Base-by-base conservation (phyloP, 2,797 vertebrate species). In the Lagodon rhomboides region DNA sequence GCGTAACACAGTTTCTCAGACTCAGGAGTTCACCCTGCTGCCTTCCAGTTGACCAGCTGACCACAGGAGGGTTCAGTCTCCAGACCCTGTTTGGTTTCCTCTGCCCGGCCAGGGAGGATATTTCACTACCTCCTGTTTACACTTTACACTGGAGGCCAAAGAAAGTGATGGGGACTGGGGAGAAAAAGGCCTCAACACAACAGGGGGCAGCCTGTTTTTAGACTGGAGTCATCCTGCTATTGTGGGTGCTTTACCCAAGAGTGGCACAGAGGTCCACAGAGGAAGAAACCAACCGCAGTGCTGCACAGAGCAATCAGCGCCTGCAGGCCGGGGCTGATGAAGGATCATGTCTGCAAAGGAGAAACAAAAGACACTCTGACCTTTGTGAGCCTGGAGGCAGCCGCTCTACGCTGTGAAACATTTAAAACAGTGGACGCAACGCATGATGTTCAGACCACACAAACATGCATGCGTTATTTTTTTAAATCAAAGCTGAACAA, bases 41-140 rank as follows among this genome's bases (percentile, higher is more conserved):
- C 56, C 85, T 85, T 68, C 77, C 83, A 86, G 80, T 71, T 79
- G 79, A 89, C 83, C 80, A 80, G 50, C 61, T 83, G 75, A 88
- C 85, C 86, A 79, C 77, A 43, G 71, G 71, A 78, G 84, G 83
- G 84, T 91, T 91, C 83, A 91, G 44, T 75, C 87, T 83, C 82
- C 88, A 90, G 90, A 85, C 80, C 49, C 65, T 69, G 71, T 80
- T 72, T 20, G 64, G 86, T 85, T 92, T 95, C 88, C 92, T 91
- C 74, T 69, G 66, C 54, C 68, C 22, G 66, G 30, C 77, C 77
- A 34, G 50, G 62, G 88, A 90, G 86, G 85, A 90, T 74, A 77
- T 77, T 79, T 86, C 78, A 58, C 86, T 23, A 79, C 88, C 92
- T 94, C 91, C 88, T 94, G 89, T 94, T 94, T 93, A 93, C 76